These are phyloP conservation scores for Yponomeuta plumbellus DNA, from an alignment of 2,888 invertebrate genomes.

Conservation along the genomic window DNA sequence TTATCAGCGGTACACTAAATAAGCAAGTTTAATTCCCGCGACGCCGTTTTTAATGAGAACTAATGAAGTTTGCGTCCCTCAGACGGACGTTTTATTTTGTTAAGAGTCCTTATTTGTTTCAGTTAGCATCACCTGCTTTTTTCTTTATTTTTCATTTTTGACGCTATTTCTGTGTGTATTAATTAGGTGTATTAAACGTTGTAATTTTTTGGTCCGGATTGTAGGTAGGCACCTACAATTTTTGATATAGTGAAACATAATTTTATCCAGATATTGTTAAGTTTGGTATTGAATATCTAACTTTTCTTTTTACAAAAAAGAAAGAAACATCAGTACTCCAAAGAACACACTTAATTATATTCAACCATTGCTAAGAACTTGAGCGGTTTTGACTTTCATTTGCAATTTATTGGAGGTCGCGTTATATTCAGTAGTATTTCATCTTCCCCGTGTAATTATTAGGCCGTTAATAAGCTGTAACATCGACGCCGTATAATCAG, in stretches of 20 bases:
- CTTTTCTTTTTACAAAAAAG: no score
- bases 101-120: constrained; percentile 68
- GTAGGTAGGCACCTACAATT: no score
- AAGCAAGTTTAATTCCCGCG: constrained; percentile 64
- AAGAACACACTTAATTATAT: no score
- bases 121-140: constrained; percentile 58
- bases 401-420: constrained; percentile 22
- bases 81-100: constrained; percentile 59
- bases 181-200: no score
- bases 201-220: no score
- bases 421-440: constrained; percentile 41
- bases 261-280: no score
- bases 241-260: not conserved
- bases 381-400: not conserved
- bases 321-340: no score
- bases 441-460: constrained; percentile 57
- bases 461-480: constrained; percentile 63
- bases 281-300: no score
- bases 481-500: constrained; percentile 68
- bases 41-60: constrained; percentile 68
- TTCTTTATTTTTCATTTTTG: constrained; percentile 35
- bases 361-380: no score
- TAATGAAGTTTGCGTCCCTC: constrained; percentile 64
- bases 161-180: constrained; percentile 23
- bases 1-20: constrained; percentile 62